Evolutionary conservation across 1,140 invertebrate species (phyloP).

Genomic region (Camponotus floridanus): DNA sequence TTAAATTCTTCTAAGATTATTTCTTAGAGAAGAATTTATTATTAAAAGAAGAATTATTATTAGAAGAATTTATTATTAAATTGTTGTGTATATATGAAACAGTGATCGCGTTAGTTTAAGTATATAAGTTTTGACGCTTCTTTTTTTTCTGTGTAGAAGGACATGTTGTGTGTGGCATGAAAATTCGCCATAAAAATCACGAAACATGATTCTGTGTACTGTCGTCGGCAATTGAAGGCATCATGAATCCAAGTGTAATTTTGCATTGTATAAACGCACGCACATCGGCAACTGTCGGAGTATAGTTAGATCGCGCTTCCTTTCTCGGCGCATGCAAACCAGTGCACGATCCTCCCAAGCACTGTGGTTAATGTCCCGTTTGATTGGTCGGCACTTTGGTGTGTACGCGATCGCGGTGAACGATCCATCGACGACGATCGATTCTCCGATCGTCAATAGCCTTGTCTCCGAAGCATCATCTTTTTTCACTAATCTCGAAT

Average conservation of each 20-base stretch:
- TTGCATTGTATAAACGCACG: constrained; percentile 37
- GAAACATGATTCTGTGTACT: neutral
- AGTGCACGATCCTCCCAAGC: constrained; percentile 71
- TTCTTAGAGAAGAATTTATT: no score
- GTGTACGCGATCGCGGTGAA: constrained; percentile 64
- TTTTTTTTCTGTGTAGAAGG: neutral
- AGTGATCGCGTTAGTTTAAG: no score
- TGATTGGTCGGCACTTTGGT: constrained; percentile 80
- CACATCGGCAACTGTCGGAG: constrained; percentile 50
- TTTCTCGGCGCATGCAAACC: constrained; percentile 74
- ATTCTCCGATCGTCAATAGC: constrained; percentile 69
- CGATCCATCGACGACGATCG: constrained; percentile 71
- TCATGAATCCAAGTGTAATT: constrained; percentile 35
- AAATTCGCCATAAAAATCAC: neutral
- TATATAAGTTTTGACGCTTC: no score
- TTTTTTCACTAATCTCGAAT: constrained; percentile 50
- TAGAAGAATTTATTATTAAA: no score
- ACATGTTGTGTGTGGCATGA: neutral
- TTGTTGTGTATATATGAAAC: no score
- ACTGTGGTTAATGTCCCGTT: constrained; percentile 85
- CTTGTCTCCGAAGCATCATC: constrained; percentile 30
- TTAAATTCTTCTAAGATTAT: no score
- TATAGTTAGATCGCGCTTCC: constrained; percentile 69
- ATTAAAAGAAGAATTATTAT: no score
- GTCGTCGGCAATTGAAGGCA: constrained; percentile 21